Base-by-base conservation (phyloP, 2,797 vertebrate species). In the Harpagifer antarcticus region DNA sequence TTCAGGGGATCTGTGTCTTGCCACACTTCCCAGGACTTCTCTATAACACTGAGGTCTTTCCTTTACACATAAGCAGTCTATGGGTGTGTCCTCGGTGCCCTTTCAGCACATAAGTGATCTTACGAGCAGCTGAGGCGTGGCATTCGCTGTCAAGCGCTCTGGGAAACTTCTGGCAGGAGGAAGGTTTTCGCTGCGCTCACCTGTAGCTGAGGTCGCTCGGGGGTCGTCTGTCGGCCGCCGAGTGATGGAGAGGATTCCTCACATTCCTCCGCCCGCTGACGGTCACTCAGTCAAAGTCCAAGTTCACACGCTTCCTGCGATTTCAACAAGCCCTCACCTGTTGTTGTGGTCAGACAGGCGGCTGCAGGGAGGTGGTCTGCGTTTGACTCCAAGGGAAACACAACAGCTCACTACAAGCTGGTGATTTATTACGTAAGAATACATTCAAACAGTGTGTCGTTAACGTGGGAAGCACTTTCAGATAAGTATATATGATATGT, bases 211-310 rank as follows among this genome's bases (percentile, higher is more conserved):
- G 88, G 88, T 83, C 54, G 52, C 68, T 31, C 9, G 0, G 61
- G 72, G 90, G 87, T 89, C 88, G 53, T 73, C 76, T 90, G 89
- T 87, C 83, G 72, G 81, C 58, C 11, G 31, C 40, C 0, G 68
- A 70, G 43, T 90, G 85, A 92, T 89, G 87, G 79, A 91, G 86
- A 86, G 85, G 79, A 92, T 91, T 91, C 90, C 82, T 82, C 0
- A 2, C 88, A 92, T 91, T 54, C 87, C 76, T 17, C 17, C 20
- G n/a, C 73, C 63, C 20, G 52, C 82, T 66, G 74, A 50, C 57
- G 74, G 85, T 86, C 86, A 77, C 33, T 42, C 75, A 20, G 73
- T 79, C 82, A 81, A 66, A 85, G 84, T 68, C 78, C 80, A 66
- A 74, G 84, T 92, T 92, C 89, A 91, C 91, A 88, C 78, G 80